phyloP scores from a whole-genome alignment of 1,140 invertebrate genomes.

The Leptoteleia sp. region DNA sequence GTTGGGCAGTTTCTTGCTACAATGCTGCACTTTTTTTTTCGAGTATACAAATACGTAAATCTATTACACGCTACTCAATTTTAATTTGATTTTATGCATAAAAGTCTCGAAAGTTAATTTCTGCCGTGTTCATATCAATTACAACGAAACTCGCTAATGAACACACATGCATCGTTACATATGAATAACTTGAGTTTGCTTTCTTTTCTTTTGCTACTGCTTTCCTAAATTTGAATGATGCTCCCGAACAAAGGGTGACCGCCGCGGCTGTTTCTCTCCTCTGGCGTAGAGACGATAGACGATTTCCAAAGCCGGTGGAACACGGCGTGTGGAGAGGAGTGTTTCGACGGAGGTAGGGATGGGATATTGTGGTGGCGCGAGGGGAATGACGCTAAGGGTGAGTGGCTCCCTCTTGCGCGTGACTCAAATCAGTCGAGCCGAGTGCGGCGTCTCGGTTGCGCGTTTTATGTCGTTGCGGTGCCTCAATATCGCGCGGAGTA shows the following conservation, averaged over 20 bases:
- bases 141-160: conserved; percentile 11
- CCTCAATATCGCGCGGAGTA: conserved; percentile 13
- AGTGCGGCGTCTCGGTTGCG: conserved; percentile 74
- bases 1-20: too few relatives aligned
- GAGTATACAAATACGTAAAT: too few relatives aligned
- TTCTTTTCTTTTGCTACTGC: conserved; percentile 25
- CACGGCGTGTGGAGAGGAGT: conserved; percentile 28
- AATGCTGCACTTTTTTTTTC: too few relatives aligned
- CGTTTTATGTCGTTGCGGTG: conserved; percentile 39
- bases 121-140: conserved; percentile 3
- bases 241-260: conserved; percentile 59
- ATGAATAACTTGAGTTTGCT: conserved; percentile 14
- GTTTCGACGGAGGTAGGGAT: conserved; percentile 35
- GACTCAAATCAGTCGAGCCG: conserved; percentile 74
- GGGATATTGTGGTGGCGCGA: conserved; percentile 33
- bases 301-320: conserved; percentile 50
- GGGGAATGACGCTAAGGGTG: conserved; percentile 49
- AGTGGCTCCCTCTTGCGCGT: conserved; percentile 74
- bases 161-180: conserved; percentile 19
- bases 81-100: conserved; percentile 6
- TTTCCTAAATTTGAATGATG: conserved; percentile 57
- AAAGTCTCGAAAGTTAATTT: conserved; percentile 27
- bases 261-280: conserved; percentile 43
- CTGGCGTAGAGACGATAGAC: conserved; percentile 55
- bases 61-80: conserved; percentile 5